Evolutionary conservation across 1,140 invertebrate genomes (phyloP), one percentile per base, ranked within the genome.

Genomic region (Archegozetes longisetosus): DNA sequence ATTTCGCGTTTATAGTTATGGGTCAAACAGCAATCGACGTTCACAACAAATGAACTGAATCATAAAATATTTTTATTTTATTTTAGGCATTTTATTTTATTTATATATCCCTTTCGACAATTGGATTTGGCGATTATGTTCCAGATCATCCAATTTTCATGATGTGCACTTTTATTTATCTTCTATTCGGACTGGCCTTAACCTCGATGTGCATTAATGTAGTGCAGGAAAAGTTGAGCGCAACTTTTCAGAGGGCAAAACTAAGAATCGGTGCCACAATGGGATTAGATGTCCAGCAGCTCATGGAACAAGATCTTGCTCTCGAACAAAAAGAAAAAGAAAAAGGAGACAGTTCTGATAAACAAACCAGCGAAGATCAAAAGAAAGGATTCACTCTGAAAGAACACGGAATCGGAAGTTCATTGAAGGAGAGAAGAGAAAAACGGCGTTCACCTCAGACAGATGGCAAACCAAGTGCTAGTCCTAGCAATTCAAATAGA

Each of bases 161-260:
- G 83, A 87, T 93, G 79, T 79, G 82, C 54, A 88, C 89, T 17
- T 93, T 93, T 64, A 79, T 94, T 23, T 95, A 96, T 69, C 74
- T 97, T 27, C 82, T 95, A 4, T 92, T 97, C 67, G 93, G 93
- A 51, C 74, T 97, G 54, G 86, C 93, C 0, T 75, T 97, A 9
- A 93, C 92, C 29, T 91, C 88, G 65, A 94, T 96, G 86, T 94
- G 89, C 73, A 93, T 98, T 69, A 95, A 95, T 69, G 87, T 95
- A 26, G 88, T 95, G 48, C 90, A 94, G 75, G 85, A 80, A 64
- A 80, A 79, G 70, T 69, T 91, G 12, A 84, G 84, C 20, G 82
- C 86, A 69, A 86, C 85, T 1, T 90, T 90, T 67, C 80, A 82
- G 66, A 80, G 84, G 64, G 87, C 88, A 1, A 88, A 84, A 67